Conservation (phyloP, 2,797 vertebrate genomes). For the Onychomys arenicola region DNA sequence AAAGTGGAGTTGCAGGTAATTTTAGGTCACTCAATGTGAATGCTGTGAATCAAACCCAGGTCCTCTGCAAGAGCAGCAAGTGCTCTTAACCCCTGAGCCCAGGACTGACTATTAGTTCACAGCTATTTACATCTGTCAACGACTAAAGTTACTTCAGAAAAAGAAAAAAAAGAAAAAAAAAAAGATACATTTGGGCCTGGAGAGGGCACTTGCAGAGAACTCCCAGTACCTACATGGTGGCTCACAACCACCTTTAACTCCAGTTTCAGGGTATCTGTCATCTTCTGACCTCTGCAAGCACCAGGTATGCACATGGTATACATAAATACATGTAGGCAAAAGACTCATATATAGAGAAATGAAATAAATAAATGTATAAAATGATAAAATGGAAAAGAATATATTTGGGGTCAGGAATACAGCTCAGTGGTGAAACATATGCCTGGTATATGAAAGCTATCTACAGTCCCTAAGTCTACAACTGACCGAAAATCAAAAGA, state of each 20-base stretch:
- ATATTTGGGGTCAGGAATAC: background rate
- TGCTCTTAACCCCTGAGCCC: background rate
- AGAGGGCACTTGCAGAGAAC: background rate
- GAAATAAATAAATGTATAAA: background rate
- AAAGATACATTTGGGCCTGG: background rate
- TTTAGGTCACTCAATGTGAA: too few species aligned
- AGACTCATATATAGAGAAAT: background rate
- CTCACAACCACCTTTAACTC: background rate
- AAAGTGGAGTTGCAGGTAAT: background rate
- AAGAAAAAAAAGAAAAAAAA: slow-evolving; percentile 37
- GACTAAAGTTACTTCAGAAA: slow-evolving; percentile 17
- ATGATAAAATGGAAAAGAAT: background rate
- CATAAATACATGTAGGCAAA: background rate
- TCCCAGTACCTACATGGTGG: background rate
- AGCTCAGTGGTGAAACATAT: background rate
- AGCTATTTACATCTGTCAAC: background rate
- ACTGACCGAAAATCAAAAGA: background rate
- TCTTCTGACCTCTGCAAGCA: background rate
- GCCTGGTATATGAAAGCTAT: background rate
- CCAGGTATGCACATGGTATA: background rate
- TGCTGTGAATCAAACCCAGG: background rate
- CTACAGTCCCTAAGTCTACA: background rate
- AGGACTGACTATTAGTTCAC: background rate
- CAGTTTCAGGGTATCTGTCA: background rate
- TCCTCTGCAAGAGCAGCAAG: background rate